Base-by-base conservation (phyloP, 2,888 invertebrate species). In the Trichacis sp. region DNA sequence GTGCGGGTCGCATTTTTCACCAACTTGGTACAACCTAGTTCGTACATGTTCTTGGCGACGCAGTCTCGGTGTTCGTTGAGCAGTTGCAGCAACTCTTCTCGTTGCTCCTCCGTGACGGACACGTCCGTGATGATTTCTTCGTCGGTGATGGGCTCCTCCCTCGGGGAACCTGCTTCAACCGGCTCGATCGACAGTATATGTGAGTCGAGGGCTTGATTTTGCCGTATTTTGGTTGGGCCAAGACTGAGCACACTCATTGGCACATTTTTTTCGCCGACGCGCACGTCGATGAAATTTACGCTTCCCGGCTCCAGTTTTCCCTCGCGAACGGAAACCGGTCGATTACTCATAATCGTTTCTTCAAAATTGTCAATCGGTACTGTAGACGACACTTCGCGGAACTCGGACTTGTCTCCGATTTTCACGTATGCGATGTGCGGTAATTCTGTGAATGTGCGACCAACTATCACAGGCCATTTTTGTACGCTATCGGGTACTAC, bases 81-180 rank as follows among this genome's bases (percentile, higher is more conserved):
- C 8, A 58, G 29, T 9, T 46, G 19, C 15, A 58, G 17, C 1
- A 62, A 24, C 17, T 56, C 55, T 0, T 9, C 18, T 8, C 51
- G 62, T 56, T 62, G 51, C 12, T 24, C 20, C 14, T 36, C 51
- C 1, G 45, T 45, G 2, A 53, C 45, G 1, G 45, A 11, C 5
- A 40, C 49, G 1, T 47, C 57, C 8, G 57, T 63, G 9, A 33
- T 48, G 1, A 63, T 14, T 33, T 63, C 63, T 6, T 63, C 45
- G 8, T 11, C 14, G 1, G 1, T 1, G 14, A 63, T 53, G 9
- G 52, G 52, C 14, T 45, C 49, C 46, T 29, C 29, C 48, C 53
- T 29, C n/a, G 60, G 54, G 1, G 3, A 19, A 11, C n/a, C 12
- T 19, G 36, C 43, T 2, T 14, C 18, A 1, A 53, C 47, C 5